Conservation (phyloP, 2,797 vertebrate genomes). For the Enteromius afrohamiltoni region DNA sequence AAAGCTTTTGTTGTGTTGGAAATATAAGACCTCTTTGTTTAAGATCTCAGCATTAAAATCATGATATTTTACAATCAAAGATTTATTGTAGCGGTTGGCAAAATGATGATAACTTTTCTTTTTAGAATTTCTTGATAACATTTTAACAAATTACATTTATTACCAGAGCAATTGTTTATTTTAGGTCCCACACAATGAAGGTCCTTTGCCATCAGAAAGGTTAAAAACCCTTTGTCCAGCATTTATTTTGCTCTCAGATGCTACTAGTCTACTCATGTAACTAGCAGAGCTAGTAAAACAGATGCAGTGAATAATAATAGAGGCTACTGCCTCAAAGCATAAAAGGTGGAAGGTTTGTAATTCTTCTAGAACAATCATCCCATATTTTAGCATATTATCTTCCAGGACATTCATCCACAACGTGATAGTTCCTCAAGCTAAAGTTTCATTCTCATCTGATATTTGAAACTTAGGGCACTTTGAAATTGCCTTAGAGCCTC, state of each 20-base stretch:
- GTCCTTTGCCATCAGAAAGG: background rate
- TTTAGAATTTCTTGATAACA: background rate
- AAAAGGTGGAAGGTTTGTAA: background rate
- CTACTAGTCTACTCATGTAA: background rate
- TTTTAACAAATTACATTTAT: background rate
- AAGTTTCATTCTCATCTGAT: constrained; percentile 1
- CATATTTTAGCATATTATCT: background rate
- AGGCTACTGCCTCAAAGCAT: background rate
- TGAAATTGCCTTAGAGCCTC: constrained; percentile 18
- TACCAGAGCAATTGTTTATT: background rate
- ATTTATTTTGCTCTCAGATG: background rate
- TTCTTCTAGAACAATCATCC: background rate
- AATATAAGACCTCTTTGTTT: constrained; percentile 10
- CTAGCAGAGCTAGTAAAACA: constrained; percentile 3
- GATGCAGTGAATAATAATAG: background rate
- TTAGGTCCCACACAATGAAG: background rate
- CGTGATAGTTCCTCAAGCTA: background rate
- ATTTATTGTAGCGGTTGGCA: background rate
- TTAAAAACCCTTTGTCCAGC: background rate
- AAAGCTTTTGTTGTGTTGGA: constrained; percentile 9
- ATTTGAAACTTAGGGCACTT: constrained; percentile 4
- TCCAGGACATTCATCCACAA: background rate
- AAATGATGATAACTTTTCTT: background rate
- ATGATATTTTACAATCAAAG: constrained; percentile 18
- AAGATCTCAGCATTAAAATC: background rate